Percentiles rank a stretch among this genome's conserved stretches.
Evolutionary conservation across 2,888 invertebrate species (phyloP).

Genomic region (Hyppa rectilinea): DNA sequence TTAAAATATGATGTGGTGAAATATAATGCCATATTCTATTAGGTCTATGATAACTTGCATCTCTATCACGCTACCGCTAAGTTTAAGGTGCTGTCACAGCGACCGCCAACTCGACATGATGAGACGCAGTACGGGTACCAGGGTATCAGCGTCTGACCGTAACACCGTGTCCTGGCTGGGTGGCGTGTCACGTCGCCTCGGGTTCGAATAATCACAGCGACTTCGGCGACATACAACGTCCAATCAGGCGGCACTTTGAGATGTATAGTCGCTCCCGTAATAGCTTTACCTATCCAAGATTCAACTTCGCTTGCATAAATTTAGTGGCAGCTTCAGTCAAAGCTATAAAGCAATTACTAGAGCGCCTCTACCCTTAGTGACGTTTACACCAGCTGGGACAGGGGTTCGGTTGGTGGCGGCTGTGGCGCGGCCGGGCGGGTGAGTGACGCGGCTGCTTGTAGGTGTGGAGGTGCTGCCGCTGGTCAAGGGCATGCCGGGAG

Average conservation of each 20-base stretch:
- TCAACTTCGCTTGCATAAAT: neutral
- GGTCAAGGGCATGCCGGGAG: conserved; percentile 89
- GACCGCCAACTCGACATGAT: conserved; percentile 32
- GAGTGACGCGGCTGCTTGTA: conserved; percentile 75
- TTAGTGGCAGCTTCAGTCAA: neutral
- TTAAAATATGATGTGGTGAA: neutral
- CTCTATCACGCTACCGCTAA: conserved; percentile 61
- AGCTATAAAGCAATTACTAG: neutral
- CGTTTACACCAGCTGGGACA: conserved; percentile 2
- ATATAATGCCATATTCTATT: neutral
- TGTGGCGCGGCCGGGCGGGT: conserved; percentile 27
- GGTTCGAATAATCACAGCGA: too few species aligned
- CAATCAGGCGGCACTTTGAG: too few species aligned
- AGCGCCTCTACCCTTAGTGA: neutral
- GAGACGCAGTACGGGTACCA: neutral
- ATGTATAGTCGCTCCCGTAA: neutral
- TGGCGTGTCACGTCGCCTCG: neutral
- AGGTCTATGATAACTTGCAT: conserved; percentile 60
- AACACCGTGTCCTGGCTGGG: conserved; percentile 9
- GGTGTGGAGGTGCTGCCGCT: conserved; percentile 79
- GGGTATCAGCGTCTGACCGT: neutral
- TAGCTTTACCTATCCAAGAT: neutral
- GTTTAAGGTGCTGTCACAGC: conserved; percentile 53
- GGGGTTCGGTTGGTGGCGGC: conserved; percentile 12
- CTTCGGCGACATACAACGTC: neutral